phyloP scores from a whole-genome alignment of 2,888 invertebrate species.

The Drosophila nr. perissopoda region DNA sequence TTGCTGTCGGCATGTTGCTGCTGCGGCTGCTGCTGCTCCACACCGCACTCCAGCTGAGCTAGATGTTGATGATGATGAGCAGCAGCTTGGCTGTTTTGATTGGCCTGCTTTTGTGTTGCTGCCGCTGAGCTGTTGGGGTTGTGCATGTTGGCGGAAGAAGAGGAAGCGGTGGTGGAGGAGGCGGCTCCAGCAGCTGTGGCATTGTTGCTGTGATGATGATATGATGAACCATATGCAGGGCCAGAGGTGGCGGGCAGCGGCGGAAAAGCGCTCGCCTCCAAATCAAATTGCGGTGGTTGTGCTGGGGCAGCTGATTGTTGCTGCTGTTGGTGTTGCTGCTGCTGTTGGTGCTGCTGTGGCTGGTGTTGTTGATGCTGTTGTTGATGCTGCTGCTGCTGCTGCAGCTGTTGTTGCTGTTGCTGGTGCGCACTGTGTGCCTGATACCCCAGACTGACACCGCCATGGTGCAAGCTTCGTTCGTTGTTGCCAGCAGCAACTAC shows the following conservation, averaged over 20 bases:
- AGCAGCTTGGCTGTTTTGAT: slow-evolving; percentile 17
- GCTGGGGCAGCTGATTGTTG: slow-evolving; percentile 82
- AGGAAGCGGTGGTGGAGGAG: background rate
- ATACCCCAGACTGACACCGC: slow-evolving; percentile 59
- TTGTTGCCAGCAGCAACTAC: slow-evolving; percentile 48
- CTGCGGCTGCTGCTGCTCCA: slow-evolving; percentile 60
- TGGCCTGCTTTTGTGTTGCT: slow-evolving; percentile 46
- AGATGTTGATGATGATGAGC: slow-evolving; percentile 3
- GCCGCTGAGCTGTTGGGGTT: slow-evolving; percentile 55
- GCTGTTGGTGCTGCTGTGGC: slow-evolving; percentile 72
- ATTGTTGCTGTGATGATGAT: slow-evolving; percentile 46
- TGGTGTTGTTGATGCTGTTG: slow-evolving; percentile 36
- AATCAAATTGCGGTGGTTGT: slow-evolving; percentile 89
- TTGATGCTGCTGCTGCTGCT: slow-evolving; percentile 77
- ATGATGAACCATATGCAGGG: slow-evolving; percentile 47
- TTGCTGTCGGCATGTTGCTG: slow-evolving; percentile 60
- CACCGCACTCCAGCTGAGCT: slow-evolving; percentile 22
- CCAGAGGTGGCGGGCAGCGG: slow-evolving; percentile 89
- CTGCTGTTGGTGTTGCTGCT: slow-evolving; percentile 81
- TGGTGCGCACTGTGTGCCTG: slow-evolving; percentile 76
- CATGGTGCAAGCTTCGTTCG: slow-evolving; percentile 62
- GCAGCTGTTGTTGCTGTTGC: slow-evolving; percentile 44
- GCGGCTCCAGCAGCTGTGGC: slow-evolving; percentile 24
- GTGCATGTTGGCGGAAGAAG: slow-evolving; percentile 34
- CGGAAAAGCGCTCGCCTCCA: slow-evolving; percentile 92